Evolutionary conservation across 2,888 invertebrate genomes (phyloP).

Genomic region (Spicauda simplicius): DNA sequence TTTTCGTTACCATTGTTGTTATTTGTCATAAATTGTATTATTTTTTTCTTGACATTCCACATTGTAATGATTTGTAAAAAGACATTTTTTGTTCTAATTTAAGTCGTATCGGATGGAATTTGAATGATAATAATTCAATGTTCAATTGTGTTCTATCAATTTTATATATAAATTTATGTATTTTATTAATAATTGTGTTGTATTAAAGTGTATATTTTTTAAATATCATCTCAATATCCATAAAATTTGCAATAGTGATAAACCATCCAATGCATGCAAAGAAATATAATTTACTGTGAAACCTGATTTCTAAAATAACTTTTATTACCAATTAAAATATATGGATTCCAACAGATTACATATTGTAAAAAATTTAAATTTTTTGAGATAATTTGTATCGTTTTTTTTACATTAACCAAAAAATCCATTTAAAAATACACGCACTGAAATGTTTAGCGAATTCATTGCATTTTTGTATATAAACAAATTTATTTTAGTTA

Average conservation of each 20-base stretch:
- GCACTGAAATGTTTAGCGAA: not conserved
- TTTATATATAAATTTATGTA: not conserved
- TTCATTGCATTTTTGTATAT: slow-evolving; percentile 41
- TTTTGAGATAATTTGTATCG: too few species aligned
- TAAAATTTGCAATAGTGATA: not conserved
- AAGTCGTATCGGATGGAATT: not conserved
- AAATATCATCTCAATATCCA: not conserved
- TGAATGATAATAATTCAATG: not conserved
- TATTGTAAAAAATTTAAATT: too few species aligned
- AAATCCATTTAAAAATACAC: not conserved
- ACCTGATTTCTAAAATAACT: not conserved
- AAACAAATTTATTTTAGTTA: slow-evolving; percentile 3
- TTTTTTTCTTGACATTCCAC: slow-evolving; percentile 19
- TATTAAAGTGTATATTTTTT: not conserved
- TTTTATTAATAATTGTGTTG: not conserved
- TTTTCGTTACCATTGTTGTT: not conserved
- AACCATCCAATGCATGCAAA: not conserved
- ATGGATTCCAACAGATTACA: too few species aligned
- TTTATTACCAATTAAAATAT: too few species aligned
- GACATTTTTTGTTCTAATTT: too few species aligned
- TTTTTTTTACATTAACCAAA: not conserved
- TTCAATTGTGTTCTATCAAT: too few species aligned
- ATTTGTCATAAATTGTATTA: not conserved
- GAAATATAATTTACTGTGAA: not conserved
- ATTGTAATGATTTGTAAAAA: not conserved